A percentile compares a stretch with the other conserved stretches of the same genome.
Conservation (phyloP, 1,140 invertebrate species). For the Tetragnatha versicolor region DNA sequence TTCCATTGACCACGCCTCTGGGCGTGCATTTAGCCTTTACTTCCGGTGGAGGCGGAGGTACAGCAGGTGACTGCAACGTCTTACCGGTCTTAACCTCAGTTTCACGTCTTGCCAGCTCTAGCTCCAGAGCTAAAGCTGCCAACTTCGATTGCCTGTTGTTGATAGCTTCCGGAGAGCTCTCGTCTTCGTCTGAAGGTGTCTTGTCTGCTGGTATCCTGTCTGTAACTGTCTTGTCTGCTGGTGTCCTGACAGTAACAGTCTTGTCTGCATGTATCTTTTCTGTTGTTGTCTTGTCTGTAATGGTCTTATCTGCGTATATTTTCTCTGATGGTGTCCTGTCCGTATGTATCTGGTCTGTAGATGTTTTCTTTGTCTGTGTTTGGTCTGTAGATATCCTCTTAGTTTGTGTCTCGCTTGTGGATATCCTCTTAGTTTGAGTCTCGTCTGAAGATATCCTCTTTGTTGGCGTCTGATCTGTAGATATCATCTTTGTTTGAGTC, state of each 20-base stretch:
- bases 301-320: background rate
- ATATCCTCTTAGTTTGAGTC: no score
- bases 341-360: no score
- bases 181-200: background rate
- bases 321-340: no score
- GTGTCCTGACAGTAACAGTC: no score
- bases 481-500: no score
- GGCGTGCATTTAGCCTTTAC: background rate
- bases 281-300: no score
- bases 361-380: background rate
- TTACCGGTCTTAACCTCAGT: conserved; percentile 50
- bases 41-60: background rate
- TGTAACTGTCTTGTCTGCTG: no score
- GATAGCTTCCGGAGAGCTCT: conserved; percentile 3
- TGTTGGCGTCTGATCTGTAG: no score
- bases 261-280: background rate
- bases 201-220: background rate
- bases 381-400: background rate
- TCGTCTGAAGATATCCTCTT: no score
- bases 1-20: background rate
- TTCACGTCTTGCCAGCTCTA: conserved; percentile 42
- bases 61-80: conserved; percentile 51
- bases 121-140: conserved; percentile 46
- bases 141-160: conserved; percentile 57
- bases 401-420: no score